Base-by-base conservation (phyloP, 2,888 invertebrate species). In the Tholera decimalis region DNA sequence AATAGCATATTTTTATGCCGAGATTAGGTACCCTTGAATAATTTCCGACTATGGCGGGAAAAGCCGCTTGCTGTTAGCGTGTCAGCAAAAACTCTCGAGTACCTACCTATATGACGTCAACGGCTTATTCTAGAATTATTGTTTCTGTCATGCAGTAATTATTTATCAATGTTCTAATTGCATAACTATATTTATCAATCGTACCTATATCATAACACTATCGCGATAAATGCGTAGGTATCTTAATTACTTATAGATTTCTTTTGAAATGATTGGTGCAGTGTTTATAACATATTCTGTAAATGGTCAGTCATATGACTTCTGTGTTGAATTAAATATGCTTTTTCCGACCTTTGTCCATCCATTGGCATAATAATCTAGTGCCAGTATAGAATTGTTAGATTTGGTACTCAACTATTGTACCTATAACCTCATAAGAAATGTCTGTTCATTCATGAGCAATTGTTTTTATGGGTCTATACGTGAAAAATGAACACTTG, bases 161-260 rank as follows among this genome's bases (percentile, higher is more conserved):
- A 56, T 46, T 74, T 76, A 81, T 79, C 75, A 66, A 57, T 77
- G 82, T 61, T 74, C 82, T 79, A 82, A 79, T 88, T 88, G 84
- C 87, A 88, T 88, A 88, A 88, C 80, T 60, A 66, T 72, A 71
- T 30, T 68, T 84, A 85, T 84, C 83, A 77, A 69, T 54, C 77
- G 35, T 30, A 33, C 2, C 20, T 63, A 66, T 76, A 80, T 74
- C 81, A 62, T 54, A 73, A 63, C 49, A 77, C 73, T 86, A 88
- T 88, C 81, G 56, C 62, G 66, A 79, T 80, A 83, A 70, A 18
- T 54, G 59, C 55, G 11, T 73, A n/a, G n/a, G n/a, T n/a, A 82
- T 74, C 77, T 49, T 72, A 83, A 83, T 75, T 67, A 77, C 70
- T 50, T 78, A 60, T 63, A 75, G 70, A 73, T 82, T 77, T 73